phyloP scores from a whole-genome alignment of 2,797 vertebrate species.

The Rhinichthys osculus region DNA sequence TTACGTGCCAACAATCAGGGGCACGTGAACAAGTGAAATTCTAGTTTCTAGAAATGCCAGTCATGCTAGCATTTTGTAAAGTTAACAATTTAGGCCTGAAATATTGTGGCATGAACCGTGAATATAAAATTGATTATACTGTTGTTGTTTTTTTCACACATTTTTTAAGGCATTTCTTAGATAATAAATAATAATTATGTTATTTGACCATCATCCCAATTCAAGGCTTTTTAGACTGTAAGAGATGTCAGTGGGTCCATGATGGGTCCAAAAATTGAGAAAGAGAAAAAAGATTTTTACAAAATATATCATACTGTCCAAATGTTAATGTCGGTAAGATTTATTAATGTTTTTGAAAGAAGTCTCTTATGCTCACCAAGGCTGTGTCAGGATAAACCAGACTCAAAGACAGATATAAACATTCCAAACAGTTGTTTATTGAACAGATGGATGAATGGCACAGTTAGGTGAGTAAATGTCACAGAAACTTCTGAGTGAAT shows the following conservation, averaged over 20 bases:
- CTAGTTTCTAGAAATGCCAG: background rate
- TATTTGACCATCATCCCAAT: background rate
- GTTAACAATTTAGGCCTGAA: background rate
- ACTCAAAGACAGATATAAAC: background rate
- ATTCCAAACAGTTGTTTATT: background rate
- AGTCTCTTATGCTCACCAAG: background rate
- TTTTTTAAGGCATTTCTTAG: conserved; percentile 4
- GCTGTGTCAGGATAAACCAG: background rate
- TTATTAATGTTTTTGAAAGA: background rate
- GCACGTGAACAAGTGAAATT: background rate
- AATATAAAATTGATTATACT: background rate
- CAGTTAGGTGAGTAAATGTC: background rate
- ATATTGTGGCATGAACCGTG: background rate
- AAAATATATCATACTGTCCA: background rate
- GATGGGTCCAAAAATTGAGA: background rate
- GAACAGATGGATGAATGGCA: background rate
- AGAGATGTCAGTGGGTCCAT: background rate
- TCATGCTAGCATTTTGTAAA: background rate
- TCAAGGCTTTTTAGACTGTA: background rate
- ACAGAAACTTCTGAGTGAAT: background rate
- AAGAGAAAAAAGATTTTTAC: background rate
- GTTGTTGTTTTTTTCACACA: background rate
- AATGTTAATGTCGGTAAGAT: background rate
- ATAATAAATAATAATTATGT: conserved; percentile 13
- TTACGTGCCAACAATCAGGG: background rate